These are phyloP conservation scores for Rhinopomastus cyanomelas DNA, from an alignment of 2,113 vertebrate species.

Conservation along the genomic window DNA sequence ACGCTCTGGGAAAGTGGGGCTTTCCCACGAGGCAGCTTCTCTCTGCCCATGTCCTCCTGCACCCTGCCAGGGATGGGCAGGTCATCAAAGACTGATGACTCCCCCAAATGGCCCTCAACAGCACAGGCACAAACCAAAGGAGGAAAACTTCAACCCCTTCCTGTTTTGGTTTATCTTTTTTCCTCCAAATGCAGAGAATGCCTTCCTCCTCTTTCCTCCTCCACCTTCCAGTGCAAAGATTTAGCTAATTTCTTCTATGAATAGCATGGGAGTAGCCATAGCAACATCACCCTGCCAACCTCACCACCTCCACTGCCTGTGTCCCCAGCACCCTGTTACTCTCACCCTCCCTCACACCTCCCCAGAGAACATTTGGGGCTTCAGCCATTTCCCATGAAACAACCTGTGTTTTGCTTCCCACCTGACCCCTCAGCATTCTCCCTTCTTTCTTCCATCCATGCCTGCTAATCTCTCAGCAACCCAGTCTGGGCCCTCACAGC, in stretches of 20 bases:
- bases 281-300: conserved; percentile 75
- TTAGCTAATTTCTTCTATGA: conserved; percentile 71
- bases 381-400: conserved; percentile 27
- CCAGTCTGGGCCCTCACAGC: accelerated
- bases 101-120: neutral
- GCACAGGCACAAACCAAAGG: neutral
- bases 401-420: neutral
- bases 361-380: conserved; percentile 52
- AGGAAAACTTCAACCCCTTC: conserved; percentile 38
- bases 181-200: conserved; percentile 3
- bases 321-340: conserved; percentile 50
- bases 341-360: conserved; percentile 54
- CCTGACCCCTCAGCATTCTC: neutral
- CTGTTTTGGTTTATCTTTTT: conserved; percentile 59
- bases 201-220: conserved; percentile 63
- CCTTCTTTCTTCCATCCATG: neutral
- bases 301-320: conserved; percentile 69
- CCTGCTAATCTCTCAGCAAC: neutral
- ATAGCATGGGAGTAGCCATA: conserved; percentile 72
- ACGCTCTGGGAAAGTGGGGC: accelerated
- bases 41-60: neutral
- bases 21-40: neutral
- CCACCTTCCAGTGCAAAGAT: conserved; percentile 72
- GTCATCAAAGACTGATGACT: neutral
- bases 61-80: accelerated